Conservation (phyloP, 1,140 invertebrate genomes). For the Drosophila melanogaster region Release_6_plus_ISO1_MT NT_033777.3:17583001-17583500, state of each 20-base stretch:
- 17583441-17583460: background rate
- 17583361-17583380: background rate
- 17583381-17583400: too few species aligned
- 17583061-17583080: conserved; percentile 80
- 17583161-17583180: conserved; percentile 56
- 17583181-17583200: conserved; percentile 77
- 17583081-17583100: conserved; percentile 54
- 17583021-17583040: conserved; percentile 73
- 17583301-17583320: conserved; percentile 2
- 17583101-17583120: conserved; percentile 10
- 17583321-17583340: background rate
- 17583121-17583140: background rate
- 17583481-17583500: conserved; percentile 12
- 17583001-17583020: conserved; percentile 77
- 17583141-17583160: conserved; percentile 7
- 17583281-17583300: conserved; percentile 1
- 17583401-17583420: background rate
- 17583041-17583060: conserved; percentile 62
- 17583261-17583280: conserved; percentile 55
- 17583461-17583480: too few species aligned
- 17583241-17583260: conserved; percentile 45
- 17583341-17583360: background rate
- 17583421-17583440: background rate
- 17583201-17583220: conserved; percentile 63
- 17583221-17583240: conserved; percentile 75